These are phyloP conservation scores for Hyperoplus immaculatus DNA, from an alignment of 2,797 vertebrate species.

Conservation along the genomic window DNA sequence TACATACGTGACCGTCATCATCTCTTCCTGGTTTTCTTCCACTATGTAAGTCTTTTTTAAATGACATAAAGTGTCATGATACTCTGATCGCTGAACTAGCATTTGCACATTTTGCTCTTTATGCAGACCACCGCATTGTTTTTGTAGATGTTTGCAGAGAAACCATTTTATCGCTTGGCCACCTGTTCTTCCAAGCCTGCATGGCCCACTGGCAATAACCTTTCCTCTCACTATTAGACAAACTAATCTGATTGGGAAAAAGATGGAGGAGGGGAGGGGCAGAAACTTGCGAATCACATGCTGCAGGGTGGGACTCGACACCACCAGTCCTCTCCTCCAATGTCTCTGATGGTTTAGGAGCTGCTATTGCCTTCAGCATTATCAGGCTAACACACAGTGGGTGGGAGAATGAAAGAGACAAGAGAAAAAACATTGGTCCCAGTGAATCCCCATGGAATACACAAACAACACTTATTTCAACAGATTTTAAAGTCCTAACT, in stretches of 20 bases:
- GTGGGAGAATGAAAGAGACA: slow-evolving; percentile 49
- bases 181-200: slow-evolving; percentile 78
- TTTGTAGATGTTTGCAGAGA: slow-evolving; percentile 52
- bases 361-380: slow-evolving; percentile 70
- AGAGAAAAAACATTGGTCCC: slow-evolving; percentile 8
- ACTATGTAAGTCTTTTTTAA: no score
- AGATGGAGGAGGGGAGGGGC: slow-evolving; percentile 70
- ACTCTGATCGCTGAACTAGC: background rate
- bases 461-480: slow-evolving; percentile 28
- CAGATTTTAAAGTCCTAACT: background rate
- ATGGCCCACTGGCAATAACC: slow-evolving; percentile 72
- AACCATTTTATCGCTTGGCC: slow-evolving; percentile 69
- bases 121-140: slow-evolving; percentile 19
- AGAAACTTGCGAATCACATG: slow-evolving; percentile 74
- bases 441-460: slow-evolving; percentile 19
- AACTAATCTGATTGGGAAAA: slow-evolving; percentile 80
- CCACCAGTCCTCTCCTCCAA: slow-evolving; percentile 58
- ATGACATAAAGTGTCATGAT: background rate
- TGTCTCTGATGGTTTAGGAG: slow-evolving; percentile 75
- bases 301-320: slow-evolving; percentile 82
- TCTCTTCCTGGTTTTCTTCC: no score
- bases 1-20: no score
- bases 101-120: slow-evolving; percentile 11
- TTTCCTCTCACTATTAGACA: slow-evolving; percentile 79
- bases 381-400: slow-evolving; percentile 54